These are phyloP conservation scores for Erethizon dorsatum DNA, from an alignment of 2,797 vertebrate genomes.

Conservation along the genomic window DNA sequence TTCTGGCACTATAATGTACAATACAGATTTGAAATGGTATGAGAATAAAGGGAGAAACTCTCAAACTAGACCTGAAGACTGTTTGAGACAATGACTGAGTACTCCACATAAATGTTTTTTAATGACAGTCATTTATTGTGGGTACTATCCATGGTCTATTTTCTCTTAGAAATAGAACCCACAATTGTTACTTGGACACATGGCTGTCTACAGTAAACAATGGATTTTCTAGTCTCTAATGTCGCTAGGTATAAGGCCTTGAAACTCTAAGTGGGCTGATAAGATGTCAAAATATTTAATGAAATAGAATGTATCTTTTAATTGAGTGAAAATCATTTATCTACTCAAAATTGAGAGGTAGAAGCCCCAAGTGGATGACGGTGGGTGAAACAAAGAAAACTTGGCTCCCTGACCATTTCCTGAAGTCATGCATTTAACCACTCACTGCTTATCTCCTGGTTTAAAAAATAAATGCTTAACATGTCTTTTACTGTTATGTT, in stretches of 20 bases:
- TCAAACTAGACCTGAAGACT: background rate
- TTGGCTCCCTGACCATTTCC: background rate
- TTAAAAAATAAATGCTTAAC: background rate
- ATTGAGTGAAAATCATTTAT: background rate
- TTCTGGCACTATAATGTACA: background rate
- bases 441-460: background rate
- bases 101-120: slow-evolving; percentile 56
- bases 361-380: background rate
- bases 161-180: slow-evolving; percentile 72
- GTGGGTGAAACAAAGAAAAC: background rate
- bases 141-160: slow-evolving; percentile 22
- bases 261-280: background rate
- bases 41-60: background rate
- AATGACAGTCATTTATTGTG: slow-evolving; percentile 57
- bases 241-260: slow-evolving; percentile 9
- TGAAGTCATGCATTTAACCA: background rate
- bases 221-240: slow-evolving; percentile 38
- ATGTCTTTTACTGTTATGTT: background rate
- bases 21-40: background rate
- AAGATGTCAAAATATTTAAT: slow-evolving; percentile 8
- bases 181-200: slow-evolving; percentile 61
- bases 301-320: background rate
- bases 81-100: background rate
- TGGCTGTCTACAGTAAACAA: slow-evolving; percentile 28
- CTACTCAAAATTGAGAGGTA: background rate